Base-by-base conservation (phyloP, 2,888 invertebrate genomes). In the Anorthoa munda region DNA sequence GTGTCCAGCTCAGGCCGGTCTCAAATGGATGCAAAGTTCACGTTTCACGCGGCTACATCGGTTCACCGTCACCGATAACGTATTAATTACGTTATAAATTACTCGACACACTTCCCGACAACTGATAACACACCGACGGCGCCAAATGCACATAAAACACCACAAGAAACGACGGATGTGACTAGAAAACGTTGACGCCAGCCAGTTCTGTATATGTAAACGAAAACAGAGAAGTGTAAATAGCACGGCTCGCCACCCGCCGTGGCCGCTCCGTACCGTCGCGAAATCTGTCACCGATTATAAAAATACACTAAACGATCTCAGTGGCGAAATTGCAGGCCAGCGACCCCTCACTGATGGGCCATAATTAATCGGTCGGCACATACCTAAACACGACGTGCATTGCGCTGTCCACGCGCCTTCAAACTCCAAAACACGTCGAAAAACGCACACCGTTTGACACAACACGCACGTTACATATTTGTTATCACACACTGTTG, bases 351-450 rank as follows among this genome's bases (percentile, higher is more conserved):
- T 91, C 90, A 92, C 91, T 93, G 94, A 95, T 95, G 94, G 93
- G 91, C 92, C 94, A 94, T 94, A 95, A 95, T 95, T 95, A 95
- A 95, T 94, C 94, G 92, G 89, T 89, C 87, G 83, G 90, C 91
- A 95, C 96, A 95, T 96, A 96, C 96, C 96, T 96, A 96, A 95
- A 95, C 93, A 93, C 92, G 90, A 91, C 92, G 92, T 91, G 93
- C 95, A 95, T 95, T 93, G 95, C 94, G 94, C 91, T 91, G 89
- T 92, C 92, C 93, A 93, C 93, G 93, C 92, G 93, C 91, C 90
- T 87, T 87, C 87, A 92, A 93, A 92, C 91, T 93, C 93, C 95
- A 92, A 94, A 94, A 94, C 94, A 94, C 93, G 94, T 93, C 90
- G 92, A 90, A 87, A 92, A 93, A 92, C 90, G 89, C 93, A 94